Percentiles rank a stretch among this genome's conserved stretches.
These are phyloP conservation scores for Kryptolebias ocellatus DNA, from an alignment of 2,797 vertebrate genomes.

Conservation along the genomic window DNA sequence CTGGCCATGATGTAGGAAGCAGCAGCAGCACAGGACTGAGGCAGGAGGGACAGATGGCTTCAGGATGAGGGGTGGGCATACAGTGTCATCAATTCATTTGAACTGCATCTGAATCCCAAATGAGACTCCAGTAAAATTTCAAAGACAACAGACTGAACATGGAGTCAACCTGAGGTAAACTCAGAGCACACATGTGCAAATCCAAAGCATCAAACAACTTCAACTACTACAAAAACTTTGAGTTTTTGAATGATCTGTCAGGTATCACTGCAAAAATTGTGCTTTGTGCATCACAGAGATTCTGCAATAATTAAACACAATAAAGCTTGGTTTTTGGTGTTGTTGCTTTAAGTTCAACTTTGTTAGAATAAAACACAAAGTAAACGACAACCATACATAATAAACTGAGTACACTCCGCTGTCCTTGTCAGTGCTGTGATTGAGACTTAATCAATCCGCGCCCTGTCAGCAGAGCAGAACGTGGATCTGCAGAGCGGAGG, in stretches of 20 bases:
- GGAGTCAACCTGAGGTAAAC: conserved; percentile 47
- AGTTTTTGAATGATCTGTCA: neutral
- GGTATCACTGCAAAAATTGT: too few relatives aligned
- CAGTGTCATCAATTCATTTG: conserved; percentile 53
- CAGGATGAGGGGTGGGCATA: conserved; percentile 28
- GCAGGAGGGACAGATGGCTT: conserved; percentile 62
- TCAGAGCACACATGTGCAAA: conserved; percentile 41
- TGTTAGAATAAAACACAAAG: neutral
- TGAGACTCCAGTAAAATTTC: conserved; percentile 52
- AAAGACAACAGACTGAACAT: conserved; percentile 62
- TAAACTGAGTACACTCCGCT: neutral
- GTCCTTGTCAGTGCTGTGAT: conserved; percentile 8
- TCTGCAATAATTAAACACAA: neutral
- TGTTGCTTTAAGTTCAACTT: neutral
- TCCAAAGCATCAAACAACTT: conserved; percentile 33
- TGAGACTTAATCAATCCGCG: conserved; percentile 25
- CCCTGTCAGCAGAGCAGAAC: conserved; percentile 16
- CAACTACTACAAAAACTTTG: conserved; percentile 21
- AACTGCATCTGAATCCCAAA: conserved; percentile 53
- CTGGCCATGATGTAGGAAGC: conserved; percentile 6
- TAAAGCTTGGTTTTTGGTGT: neutral
- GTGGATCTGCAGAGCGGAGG: conserved; percentile 7
- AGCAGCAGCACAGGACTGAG: conserved; percentile 5
- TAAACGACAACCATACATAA: conserved; percentile 9
- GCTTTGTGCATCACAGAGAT: too few relatives aligned